A percentile compares a stretch with the other conserved stretches of the same genome.
These are phyloP conservation scores for Drosophila anomelani DNA, from an alignment of 2,888 invertebrate genomes.

Conservation along the genomic window DNA sequence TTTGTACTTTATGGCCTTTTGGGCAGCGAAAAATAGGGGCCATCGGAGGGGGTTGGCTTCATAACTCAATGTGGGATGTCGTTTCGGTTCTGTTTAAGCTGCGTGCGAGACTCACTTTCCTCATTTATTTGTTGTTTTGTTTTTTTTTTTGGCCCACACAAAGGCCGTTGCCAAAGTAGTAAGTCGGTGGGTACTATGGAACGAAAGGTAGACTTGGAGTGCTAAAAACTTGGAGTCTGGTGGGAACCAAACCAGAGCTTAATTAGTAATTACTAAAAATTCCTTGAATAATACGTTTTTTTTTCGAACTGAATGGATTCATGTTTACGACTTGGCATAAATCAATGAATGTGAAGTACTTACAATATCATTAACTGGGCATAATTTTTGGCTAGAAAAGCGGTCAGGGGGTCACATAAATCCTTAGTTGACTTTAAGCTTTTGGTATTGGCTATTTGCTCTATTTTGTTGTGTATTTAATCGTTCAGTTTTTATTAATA, in stretches of 20 bases:
- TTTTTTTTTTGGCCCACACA: slow-evolving; percentile 56
- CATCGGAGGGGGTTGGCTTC: slow-evolving; percentile 61
- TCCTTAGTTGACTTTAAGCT: not conserved
- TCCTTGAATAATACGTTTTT: not conserved
- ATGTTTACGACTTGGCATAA: slow-evolving; percentile 27
- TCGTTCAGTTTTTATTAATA: no score
- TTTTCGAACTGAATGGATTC: not conserved
- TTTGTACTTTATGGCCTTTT: slow-evolving; percentile 71
- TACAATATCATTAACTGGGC: not conserved
- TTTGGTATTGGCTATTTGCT: no score
- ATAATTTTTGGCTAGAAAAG: not conserved
- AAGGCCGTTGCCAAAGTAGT: slow-evolving; percentile 58
- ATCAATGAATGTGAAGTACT: slow-evolving; percentile 10
- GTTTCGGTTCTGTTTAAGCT: slow-evolving; percentile 57
- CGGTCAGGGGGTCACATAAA: not conserved
- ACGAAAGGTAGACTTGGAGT: slow-evolving; percentile 4
- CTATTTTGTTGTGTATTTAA: no score
- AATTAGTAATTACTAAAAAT: slow-evolving; percentile 22
- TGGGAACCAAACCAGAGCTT: slow-evolving; percentile 18
- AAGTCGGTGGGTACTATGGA: slow-evolving; percentile 24
- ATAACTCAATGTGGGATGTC: slow-evolving; percentile 71
- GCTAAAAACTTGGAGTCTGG: not conserved
- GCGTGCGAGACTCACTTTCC: slow-evolving; percentile 59
- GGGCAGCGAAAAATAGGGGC: slow-evolving; percentile 43
- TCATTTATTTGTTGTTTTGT: slow-evolving; percentile 27